Base-by-base conservation (phyloP, 2,797 vertebrate species). In the Malacoraja senta region DNA sequence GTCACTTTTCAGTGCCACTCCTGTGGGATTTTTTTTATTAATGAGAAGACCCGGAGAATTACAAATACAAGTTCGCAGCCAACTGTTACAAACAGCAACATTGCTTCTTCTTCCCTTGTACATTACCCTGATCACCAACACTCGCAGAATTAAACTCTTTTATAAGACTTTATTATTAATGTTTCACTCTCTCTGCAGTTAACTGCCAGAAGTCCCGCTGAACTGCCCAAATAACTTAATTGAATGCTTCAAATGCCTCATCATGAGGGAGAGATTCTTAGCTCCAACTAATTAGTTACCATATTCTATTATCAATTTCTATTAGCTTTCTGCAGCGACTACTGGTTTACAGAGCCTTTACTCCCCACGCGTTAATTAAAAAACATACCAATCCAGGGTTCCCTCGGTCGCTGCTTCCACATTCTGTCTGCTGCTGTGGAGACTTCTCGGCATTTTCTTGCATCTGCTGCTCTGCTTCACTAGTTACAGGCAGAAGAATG, bases 401-500 rank as follows among this genome's bases (percentile, higher is more conserved):
- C 3, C 71, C 90, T 53, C 17, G 65, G 29, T 53, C 68, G 44
- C 58, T 92, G 71, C 53, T 76, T 92, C 90, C 90, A 92, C 90
- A 92, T 88, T 0, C 21, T 88, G 65, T n/a, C 17, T 76, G 90
- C 90, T 92, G 24, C 90, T 24, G 44, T 53, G 19, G 35, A 17
- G 71, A 53, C 35, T 38, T 92, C 90, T 76, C 38, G 6, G 68
- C 90, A 92, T 76, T 92, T 92, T 92, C 71, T 17, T 92, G 68
- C 90, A 92, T 88, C 84, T 88, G 84, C 61, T 35, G 84, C n/a
- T 65, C 21, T 58, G 38, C 35, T 58, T 76, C 68, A 74, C 35
- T 26, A 76, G 35, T 92, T 92, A 76, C 44, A 58, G n/a, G 71
- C 71, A 92, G 38, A 92, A 76, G 68, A 92, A 92, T 92, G 90